Base-by-base conservation (phyloP, 2,888 invertebrate species). In the Drosophila testacea region DNA sequence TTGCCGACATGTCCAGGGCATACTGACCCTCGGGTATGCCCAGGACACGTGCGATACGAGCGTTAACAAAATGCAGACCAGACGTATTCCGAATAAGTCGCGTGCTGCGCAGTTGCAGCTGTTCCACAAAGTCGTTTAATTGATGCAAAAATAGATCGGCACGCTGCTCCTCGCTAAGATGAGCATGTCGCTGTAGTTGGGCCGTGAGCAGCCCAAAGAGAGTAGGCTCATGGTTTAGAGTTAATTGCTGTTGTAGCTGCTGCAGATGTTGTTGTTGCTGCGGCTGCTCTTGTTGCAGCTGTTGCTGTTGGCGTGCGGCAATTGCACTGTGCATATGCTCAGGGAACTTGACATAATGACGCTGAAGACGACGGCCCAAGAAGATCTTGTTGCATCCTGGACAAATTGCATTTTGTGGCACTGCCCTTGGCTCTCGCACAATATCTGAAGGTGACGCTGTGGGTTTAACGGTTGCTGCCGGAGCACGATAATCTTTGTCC, bases 11-110 rank as follows among this genome's bases (percentile, higher is more conserved):
- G 66, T 92, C 91, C 39, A 92, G 72, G 0, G 92, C 90, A 70
- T 92, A 92, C 55, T 92, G 92, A 16, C 92, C 92, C 73, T 92
- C 92, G 6, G 92, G 92, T 54, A 92, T 91, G n/a, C 92, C 91
- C 4, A 92, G 57, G 0, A 92, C 85, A 4, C 91, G 91, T 0
- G 92, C 84, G 9, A 88, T 88, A 3, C 90, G 86, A 0, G 90
- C 81, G 62, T 90, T 91, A 2, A 92, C 91, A 63, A 91, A 92
- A 60, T 92, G 92, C 47, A 91, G 62, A 0, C 92, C 92, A 0
- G 92, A 91, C 4, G 92, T 92, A 56, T 92, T 92, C 11, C 91
- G 88, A 55, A 92, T 89, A 13, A 92, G 84, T 0, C 90, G 89
- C 1, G 92, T 90, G 56, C 92, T 90, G 3, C 92, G 87, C 42